These are phyloP conservation scores for Gymnarchus niloticus DNA, from an alignment of 2,113 vertebrate species.

Conservation along the genomic window DNA sequence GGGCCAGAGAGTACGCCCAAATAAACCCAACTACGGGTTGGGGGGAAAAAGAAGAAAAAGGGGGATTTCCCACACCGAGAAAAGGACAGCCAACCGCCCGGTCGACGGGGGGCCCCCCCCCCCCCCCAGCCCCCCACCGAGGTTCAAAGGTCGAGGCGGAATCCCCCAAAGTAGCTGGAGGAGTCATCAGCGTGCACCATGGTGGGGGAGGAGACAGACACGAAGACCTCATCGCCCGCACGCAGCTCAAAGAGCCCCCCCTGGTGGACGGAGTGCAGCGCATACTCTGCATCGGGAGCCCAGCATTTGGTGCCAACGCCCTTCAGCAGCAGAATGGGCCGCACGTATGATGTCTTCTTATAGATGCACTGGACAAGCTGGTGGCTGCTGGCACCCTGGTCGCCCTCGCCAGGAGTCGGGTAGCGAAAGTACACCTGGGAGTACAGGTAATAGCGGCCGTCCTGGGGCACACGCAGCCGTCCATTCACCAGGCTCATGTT, in stretches of 20 bases:
- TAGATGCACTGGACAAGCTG: slow-evolving; percentile 81
- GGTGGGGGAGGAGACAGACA: slow-evolving; percentile 74
- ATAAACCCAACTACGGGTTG: too few relatives aligned
- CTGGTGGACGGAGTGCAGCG: slow-evolving; percentile 80
- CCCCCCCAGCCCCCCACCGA: neutral
- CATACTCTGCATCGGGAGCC: slow-evolving; percentile 73
- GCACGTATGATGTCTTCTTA: slow-evolving; percentile 71
- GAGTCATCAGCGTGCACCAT: slow-evolving; percentile 67
- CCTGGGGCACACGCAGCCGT: slow-evolving; percentile 69
- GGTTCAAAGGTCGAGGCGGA: slow-evolving; percentile 71
- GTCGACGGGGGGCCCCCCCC: too few relatives aligned
- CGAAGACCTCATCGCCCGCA: slow-evolving; percentile 74
- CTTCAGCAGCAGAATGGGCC: slow-evolving; percentile 77
- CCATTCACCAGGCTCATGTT: slow-evolving; percentile 76
- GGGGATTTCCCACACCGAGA: too few relatives aligned
- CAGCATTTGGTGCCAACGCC: slow-evolving; percentile 82
- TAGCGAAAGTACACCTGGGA: slow-evolving; percentile 79
- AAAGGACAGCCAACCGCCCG: neutral
- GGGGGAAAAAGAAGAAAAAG: too few relatives aligned
- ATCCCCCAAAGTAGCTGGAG: slow-evolving; percentile 77
- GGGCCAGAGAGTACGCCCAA: too few relatives aligned
- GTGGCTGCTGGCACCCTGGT: slow-evolving; percentile 57
- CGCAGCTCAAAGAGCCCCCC: slow-evolving; percentile 77
- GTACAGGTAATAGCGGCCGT: slow-evolving; percentile 81
- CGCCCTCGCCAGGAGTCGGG: slow-evolving; percentile 59